Base-by-base conservation (phyloP, 2,797 vertebrate genomes). In the Champsocephalus gunnari region DNA sequence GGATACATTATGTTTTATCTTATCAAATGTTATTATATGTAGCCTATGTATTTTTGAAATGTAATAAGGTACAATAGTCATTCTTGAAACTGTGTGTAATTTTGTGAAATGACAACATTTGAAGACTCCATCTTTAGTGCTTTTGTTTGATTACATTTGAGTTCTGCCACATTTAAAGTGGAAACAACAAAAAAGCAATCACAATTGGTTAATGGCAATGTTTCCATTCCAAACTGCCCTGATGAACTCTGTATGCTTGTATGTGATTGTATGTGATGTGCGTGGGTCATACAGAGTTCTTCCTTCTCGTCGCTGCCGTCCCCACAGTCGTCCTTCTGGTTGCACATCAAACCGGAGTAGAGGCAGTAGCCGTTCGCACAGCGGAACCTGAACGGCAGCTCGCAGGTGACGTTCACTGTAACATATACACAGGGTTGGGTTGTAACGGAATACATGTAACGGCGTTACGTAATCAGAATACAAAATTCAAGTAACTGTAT, bases 351-450 rank as follows among this genome's bases (percentile, higher is more conserved):
- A 24, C 92, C 91, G 0, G 89, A 44, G 66, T 84, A 92, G 82
- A 94, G 54, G 1, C 93, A 95, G 89, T 92, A 94, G 59, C 89
- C 85, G 9, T 95, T 94, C 12, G 77, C 84, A 62, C 94, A 95
- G 71, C 92, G 92, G 81, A 94, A 94, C 82, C 51, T 90, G 32
- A 66, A 66, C 0, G 92, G 93, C 91, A 92, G 91, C 88, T 94
- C 92, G 73, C 93, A 94, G 41, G 88, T 88, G 86, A 95, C 34
- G 80, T 84, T 90, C 63, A 88, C 94, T 94, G 68, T 21, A 54
- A 50, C 57, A 81, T 44, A 86, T 57, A 89, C 28, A 28, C n/a
- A n/a, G n/a, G n/a, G n/a, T n/a, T n/a, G n/a, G n/a, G n/a, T n/a
- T n/a, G n/a, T n/a, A n/a, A n/a, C n/a, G n/a, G n/a, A n/a, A n/a